phyloP scores from a whole-genome alignment of 2,797 vertebrate genomes.

The Danio tinwini region DNA sequence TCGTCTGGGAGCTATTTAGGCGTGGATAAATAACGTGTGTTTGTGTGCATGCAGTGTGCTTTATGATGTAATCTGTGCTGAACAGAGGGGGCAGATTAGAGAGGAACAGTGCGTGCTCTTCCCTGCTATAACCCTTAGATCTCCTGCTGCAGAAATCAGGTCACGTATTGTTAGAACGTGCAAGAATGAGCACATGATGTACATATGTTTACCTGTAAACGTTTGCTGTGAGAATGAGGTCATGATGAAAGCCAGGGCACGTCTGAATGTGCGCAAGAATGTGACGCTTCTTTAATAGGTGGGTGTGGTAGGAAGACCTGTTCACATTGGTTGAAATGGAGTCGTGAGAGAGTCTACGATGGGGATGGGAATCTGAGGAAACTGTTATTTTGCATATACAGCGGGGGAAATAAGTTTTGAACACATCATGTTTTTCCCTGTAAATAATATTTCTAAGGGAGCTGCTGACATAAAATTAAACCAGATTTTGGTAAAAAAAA shows the following conservation, averaged over 20 bases:
- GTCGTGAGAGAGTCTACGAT: constrained; percentile 17
- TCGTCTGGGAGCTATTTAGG: constrained; percentile 10
- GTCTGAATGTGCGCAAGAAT: constrained; percentile 51
- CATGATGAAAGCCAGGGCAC: neutral
- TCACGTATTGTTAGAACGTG: constrained; percentile 22
- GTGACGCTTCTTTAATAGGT: constrained; percentile 62
- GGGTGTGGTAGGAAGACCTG: constrained; percentile 67
- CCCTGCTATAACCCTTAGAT: neutral
- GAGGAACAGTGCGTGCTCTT: constrained; percentile 41
- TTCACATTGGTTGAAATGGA: constrained; percentile 53
- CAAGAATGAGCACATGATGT: constrained; percentile 13
- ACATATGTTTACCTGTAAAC: constrained; percentile 3
- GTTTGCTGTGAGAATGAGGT: constrained; percentile 38
- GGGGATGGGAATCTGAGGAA: neutral
- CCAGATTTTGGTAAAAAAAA: no score
- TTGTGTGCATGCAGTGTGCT: constrained; percentile 16
- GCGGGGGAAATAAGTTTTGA: no score
- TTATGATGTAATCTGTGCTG: constrained; percentile 45
- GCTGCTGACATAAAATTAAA: no score
- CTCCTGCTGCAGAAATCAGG: constrained; percentile 46
- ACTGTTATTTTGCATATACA: neutral
- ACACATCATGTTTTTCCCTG: no score
- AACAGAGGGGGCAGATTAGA: constrained; percentile 44
- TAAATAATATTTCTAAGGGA: no score
- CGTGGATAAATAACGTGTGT: constrained; percentile 20